Base-by-base conservation (phyloP, 2,797 vertebrate species). In the Poecilia picta region DNA sequence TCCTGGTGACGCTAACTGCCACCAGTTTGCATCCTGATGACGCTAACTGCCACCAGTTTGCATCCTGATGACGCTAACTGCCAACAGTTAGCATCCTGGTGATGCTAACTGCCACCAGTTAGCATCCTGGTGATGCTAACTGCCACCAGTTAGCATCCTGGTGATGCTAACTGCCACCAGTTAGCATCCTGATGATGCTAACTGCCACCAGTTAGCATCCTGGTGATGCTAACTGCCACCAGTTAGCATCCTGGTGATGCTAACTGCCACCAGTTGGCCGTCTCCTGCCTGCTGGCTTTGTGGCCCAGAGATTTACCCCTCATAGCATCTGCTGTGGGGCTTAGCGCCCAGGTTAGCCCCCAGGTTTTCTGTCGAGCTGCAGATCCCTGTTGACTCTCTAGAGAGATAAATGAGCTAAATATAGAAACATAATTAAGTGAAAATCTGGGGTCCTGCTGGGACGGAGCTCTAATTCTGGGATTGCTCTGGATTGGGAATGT, bases 251-350 rank as follows among this genome's bases (percentile, higher is more conserved):
- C 39, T 41, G 6, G 7, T 41, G 39, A 41, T 80, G 81, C 45
- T 15, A 43, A 20, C 47, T 8, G 2, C 2, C 20, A 18, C 62
- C 66, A 33, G 51, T 45, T 72, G 3, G 45, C 4, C 25, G 75
- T 66, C 70, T 25, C 55, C 84, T 76, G 87, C 70, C 77, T 78
- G 13, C 73, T 75, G 76, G 77, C 85, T 89, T 92, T 91, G 84
- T 87, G 79, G 66, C 83, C 10, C 84, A 28, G 59, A 89, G 89
- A 90, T 92, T 92, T 91, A 91, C 85, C 85, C 80, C 72, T 1
- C 78, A 85, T 91, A 89, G 91, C 91, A 91, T 94, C 92, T 94
- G 93, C 89, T 82, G 68, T 89, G 80, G 57, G 84, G 85, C 87
- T 91, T 84, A 91, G 85, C 59, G 28, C 76, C 64, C 6, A 8